phyloP scores from a whole-genome alignment of 2,797 vertebrate genomes.

The Perodicticus potto region DNA sequence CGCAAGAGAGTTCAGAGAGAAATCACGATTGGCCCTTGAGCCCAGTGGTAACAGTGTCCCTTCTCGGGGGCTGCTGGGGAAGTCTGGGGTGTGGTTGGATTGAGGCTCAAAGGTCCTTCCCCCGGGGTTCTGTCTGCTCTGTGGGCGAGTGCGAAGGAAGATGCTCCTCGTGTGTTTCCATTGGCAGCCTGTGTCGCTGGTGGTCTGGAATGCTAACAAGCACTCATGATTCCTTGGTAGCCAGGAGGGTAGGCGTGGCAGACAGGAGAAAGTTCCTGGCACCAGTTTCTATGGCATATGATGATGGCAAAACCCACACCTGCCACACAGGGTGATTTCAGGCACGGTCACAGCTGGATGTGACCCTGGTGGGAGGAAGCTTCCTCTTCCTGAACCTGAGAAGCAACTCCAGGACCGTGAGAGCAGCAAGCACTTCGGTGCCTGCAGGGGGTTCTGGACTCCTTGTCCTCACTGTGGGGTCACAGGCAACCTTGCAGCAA shows the following conservation, averaged over 20 bases:
- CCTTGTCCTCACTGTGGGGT: background rate
- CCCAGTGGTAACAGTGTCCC: background rate
- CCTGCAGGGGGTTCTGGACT: background rate
- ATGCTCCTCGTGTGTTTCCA: background rate
- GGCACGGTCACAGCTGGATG: background rate
- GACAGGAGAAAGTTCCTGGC: background rate
- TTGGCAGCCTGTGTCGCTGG: background rate
- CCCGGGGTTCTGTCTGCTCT: background rate
- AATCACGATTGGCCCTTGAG: background rate
- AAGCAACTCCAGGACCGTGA: background rate
- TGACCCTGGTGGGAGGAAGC: background rate
- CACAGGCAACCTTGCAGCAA: background rate
- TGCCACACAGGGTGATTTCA: background rate
- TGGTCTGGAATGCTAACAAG: background rate
- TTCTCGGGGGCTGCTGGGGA: background rate
- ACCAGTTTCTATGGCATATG: background rate
- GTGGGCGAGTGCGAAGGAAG: background rate
- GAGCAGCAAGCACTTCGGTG: background rate
- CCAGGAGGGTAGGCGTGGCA: background rate
- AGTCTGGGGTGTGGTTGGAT: background rate
- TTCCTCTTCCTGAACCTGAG: background rate
- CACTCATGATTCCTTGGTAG: background rate
- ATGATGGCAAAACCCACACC: background rate
- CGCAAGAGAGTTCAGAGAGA: background rate
- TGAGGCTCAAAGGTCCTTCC: background rate